Base-by-base conservation (phyloP, 2,113 vertebrate species). In the Lepidothrix coronata region DNA sequence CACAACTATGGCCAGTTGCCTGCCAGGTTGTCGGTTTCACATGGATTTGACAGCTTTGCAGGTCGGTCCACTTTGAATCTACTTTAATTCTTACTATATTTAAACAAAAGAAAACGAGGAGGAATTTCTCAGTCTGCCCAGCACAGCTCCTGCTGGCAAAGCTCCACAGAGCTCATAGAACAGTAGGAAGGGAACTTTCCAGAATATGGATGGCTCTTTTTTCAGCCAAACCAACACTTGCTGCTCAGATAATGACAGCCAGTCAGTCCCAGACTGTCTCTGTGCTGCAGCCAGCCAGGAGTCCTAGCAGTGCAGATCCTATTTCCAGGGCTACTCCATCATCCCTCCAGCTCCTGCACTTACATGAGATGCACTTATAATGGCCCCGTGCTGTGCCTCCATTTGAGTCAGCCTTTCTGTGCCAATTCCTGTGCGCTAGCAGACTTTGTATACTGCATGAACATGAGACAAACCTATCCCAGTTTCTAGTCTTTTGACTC, bases 111-210 rank as follows among this genome's bases (percentile, higher is more conserved):
- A 59, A 81, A 74, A 92, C 55, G 28, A 70, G 33, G 18, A 93
- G 41, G 27, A 85, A 86, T 86, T 89, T 91, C 77, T 72, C 39
- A 58, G 49, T n/a, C 62, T 89, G 73, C 35, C 84, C 73, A 78
- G 77, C 33, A 74, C 73, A 78, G 58, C 41, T 95, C 66, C 66
- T 82, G 54, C 49, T 91, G 87, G 81, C 62, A 96, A 76, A 88
- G 83, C 31, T 85, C 79, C 74, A 93, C 12, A 94, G 46, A 79
- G 51, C 67, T 92, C 62, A 68, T 7, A 52, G 62, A 88, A 79
- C 39, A 88, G 81, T 65, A 85, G 84, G 78, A 82, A 82, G 37
- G 37, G 89, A 96, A 96, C n/a, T 85, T 94, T 94, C 89, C 91
- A 96, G 93, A 96, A 88, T 52, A 83, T 41, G 51, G n/a, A 82